Conservation (phyloP, 2,888 invertebrate genomes). For the Troides helena region DNA sequence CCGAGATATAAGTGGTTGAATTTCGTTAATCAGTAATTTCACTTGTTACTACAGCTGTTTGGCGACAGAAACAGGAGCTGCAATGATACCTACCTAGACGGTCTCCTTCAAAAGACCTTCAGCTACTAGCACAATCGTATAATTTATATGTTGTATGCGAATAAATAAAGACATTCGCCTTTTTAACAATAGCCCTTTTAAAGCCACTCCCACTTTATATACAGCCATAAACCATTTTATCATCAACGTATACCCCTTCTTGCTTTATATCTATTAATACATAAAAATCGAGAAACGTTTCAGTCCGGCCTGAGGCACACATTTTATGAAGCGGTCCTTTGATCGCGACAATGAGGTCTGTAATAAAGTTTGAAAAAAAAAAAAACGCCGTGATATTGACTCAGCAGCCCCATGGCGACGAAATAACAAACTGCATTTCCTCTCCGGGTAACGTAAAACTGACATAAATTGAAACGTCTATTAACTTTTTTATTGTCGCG, state of each 20-base stretch:
- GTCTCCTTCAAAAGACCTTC: too few relatives aligned
- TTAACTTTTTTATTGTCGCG: conserved; percentile 52
- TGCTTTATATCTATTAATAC: conserved; percentile 36
- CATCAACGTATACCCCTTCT: conserved; percentile 33
- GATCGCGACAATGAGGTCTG: conserved; percentile 46
- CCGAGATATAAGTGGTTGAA: too few relatives aligned
- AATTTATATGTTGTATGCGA: not conserved
- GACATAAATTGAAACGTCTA: conserved; percentile 51
- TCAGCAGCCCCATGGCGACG: conserved; percentile 42
- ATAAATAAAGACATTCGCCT: not conserved
- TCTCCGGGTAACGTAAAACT: conserved; percentile 44
- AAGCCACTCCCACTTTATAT: conserved; percentile 40
- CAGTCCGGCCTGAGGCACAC: conserved; percentile 36
- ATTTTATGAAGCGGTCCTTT: conserved; percentile 49
- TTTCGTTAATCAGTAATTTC: too few relatives aligned
- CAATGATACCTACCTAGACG: too few relatives aligned
- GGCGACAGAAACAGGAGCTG: too few relatives aligned
- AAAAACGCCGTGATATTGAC: conserved; percentile 55
- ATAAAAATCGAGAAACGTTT: conserved; percentile 40
- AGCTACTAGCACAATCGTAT: too few relatives aligned
- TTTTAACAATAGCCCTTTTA: conserved; percentile 5
- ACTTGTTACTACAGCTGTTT: too few relatives aligned
- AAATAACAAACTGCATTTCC: conserved; percentile 49
- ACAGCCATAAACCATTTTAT: conserved; percentile 25
- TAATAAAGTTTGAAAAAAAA: conserved; percentile 48